Base-by-base conservation (phyloP, 2,888 invertebrate genomes). In the Hemithea aestivaria region DNA sequence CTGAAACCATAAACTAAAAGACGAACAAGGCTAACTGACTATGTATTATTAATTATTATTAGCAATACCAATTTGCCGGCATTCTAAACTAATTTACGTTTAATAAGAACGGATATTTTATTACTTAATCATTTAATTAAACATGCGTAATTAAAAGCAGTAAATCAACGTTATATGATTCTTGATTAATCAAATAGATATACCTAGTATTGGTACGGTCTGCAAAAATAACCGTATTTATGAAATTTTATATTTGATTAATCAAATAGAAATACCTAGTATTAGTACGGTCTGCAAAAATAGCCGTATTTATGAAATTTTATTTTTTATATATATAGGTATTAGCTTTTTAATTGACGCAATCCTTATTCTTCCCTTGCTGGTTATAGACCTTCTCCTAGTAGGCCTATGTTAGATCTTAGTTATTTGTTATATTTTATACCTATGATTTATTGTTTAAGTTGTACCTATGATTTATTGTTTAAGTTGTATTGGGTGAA, bases 101-200 rank as follows among this genome's bases (percentile, higher is more conserved):
- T 44, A 38, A 48, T 42, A 34, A 37, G 33, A 34, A 45, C 35
- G 30, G 43, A 51, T 47, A 54, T 53, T 55, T 49, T 59, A 62
- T 48, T 40, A 52, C 34, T 45, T 56, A 63, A 58, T 58, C 48
- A 56, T 60, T 58, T 56, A 60, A 61, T 59, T 62, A 61, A 53
- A 51, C 54, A 45, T 51, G 45, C 41, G 49, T 58, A 58, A 64
- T 61, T 62, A 63, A 45, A 50, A 28, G 36, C 16, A 51, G 50
- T 54, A 56, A 58, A 61, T 65, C 52, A 62, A 62, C 48, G 35
- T 56, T 48, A 48, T 57, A 49, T 51, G 55, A 53, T 58, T 56
- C 44, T 55, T 63, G 58, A 65, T 63, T 60, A 57, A 62, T 62
- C 45, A 53, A 42, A 42, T 44, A 50, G 57, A 62, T 58, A 53